phyloP scores from a whole-genome alignment of 2,797 vertebrate genomes.

The Nasua narica region DNA sequence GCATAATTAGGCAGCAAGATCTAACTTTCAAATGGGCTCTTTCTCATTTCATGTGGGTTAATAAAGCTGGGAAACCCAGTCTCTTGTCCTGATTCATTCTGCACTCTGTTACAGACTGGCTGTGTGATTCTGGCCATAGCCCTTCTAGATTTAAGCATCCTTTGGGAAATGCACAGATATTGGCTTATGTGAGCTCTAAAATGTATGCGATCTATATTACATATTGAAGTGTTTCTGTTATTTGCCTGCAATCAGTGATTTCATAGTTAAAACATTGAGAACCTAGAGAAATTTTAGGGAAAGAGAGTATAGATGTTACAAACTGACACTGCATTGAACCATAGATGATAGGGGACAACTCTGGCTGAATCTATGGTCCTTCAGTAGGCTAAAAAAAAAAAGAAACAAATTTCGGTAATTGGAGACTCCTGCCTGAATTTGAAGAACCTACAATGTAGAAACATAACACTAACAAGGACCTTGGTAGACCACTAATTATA shows the following conservation, averaged over 20 bases:
- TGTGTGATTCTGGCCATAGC: background rate
- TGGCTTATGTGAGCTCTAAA: background rate
- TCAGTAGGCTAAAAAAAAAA: background rate
- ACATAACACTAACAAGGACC: background rate
- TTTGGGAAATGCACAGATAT: background rate
- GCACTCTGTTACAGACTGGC: background rate
- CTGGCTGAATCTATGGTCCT: background rate
- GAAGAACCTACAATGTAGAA: background rate
- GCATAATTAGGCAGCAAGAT: background rate
- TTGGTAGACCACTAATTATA: background rate
- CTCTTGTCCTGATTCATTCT: background rate
- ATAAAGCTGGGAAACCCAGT: background rate
- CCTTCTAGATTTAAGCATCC: background rate
- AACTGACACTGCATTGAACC: background rate
- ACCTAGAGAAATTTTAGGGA: background rate
- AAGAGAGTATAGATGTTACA: background rate
- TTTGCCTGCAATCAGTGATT: background rate
- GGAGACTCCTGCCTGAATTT: background rate
- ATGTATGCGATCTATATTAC: background rate
- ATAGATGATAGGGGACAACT: background rate
- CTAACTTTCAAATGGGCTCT: background rate
- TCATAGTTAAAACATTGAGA: background rate
- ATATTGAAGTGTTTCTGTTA: background rate
- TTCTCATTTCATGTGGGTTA: background rate
- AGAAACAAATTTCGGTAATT: background rate